phyloP scores from a whole-genome alignment of 2,113 vertebrate species.

The Grammomys dolichurus region DNA sequence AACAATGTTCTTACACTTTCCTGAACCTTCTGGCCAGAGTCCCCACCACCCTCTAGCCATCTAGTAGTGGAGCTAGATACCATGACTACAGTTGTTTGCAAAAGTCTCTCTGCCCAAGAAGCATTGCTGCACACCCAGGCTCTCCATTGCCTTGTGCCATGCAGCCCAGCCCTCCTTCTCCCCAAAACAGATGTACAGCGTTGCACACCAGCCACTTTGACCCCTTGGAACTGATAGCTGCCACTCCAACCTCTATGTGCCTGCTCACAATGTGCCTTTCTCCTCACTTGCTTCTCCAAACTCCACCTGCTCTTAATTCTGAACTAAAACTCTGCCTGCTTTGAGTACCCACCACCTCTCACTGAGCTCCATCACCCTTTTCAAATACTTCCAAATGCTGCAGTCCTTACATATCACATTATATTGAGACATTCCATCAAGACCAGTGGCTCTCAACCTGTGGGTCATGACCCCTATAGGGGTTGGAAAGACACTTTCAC shows the following conservation, averaged over 20 bases:
- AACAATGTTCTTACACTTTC: not conserved
- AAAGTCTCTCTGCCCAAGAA: not conserved
- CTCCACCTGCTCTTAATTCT: not conserved
- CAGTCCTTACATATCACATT: too few species aligned
- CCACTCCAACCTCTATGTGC: not conserved
- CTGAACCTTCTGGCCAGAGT: not conserved
- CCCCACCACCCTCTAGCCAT: not conserved
- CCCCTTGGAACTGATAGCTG: not conserved
- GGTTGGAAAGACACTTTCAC: not conserved
- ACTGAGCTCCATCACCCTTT: not conserved
- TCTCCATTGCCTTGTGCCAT: not conserved
- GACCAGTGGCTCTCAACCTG: not conserved
- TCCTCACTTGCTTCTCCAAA: not conserved
- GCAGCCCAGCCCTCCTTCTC: not conserved
- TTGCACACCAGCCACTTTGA: not conserved
- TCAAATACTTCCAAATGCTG: not conserved
- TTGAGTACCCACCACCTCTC: not conserved
- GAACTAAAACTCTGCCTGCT: not conserved
- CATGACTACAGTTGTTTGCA: fast-evolving
- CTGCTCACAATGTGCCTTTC: not conserved
- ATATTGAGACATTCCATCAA: not conserved
- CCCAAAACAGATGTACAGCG: not conserved
- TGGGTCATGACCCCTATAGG: too few species aligned
- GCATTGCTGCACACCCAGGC: too few species aligned
- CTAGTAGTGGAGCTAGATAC: not conserved